Percentiles rank a stretch among this genome's conserved stretches.
Conservation (phyloP, 2,888 invertebrate genomes). For the Cataglyphis cursor region DNA sequence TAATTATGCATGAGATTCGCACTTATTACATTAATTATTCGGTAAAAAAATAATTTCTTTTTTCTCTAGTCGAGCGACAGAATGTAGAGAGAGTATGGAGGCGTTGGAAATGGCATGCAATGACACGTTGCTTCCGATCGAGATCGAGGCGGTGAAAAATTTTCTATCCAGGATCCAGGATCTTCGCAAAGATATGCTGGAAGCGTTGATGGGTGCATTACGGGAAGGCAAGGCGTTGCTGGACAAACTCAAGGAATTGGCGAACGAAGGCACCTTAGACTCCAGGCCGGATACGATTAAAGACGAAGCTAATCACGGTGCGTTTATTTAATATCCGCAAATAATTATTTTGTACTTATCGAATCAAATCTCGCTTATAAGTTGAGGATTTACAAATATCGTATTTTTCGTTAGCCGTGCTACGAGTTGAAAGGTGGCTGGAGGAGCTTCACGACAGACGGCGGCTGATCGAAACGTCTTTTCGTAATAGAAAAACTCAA, state of each 20-base stretch:
- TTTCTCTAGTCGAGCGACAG: constrained; percentile 88
- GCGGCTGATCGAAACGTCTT: constrained; percentile 90
- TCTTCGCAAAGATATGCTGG: constrained; percentile 91
- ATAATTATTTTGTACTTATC: neutral
- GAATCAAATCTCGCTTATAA: neutral
- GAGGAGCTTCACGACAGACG: constrained; percentile 92
- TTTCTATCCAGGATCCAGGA: constrained; percentile 92
- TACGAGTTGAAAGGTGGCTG: constrained; percentile 92
- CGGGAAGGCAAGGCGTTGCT: constrained; percentile 93
- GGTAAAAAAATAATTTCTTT: constrained; percentile 40
- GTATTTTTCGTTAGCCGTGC: constrained; percentile 87
- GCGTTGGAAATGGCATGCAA: constrained; percentile 91
- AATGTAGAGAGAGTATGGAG: constrained; percentile 91
- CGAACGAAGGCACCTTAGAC: constrained; percentile 92
- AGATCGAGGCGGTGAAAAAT: constrained; percentile 91
- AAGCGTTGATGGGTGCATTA: constrained; percentile 93
- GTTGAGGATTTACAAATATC: neutral
- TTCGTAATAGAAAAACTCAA: constrained; percentile 91
- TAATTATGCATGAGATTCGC: neutral
- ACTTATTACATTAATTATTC: neutral
- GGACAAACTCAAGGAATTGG: constrained; percentile 92
- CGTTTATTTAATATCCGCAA: neutral
- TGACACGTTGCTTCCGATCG: constrained; percentile 90
- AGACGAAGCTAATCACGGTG: constrained; percentile 87
- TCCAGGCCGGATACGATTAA: constrained; percentile 90